Conservation (phyloP, 2,797 vertebrate genomes). For the Bryconaethiops microstoma region DNA sequence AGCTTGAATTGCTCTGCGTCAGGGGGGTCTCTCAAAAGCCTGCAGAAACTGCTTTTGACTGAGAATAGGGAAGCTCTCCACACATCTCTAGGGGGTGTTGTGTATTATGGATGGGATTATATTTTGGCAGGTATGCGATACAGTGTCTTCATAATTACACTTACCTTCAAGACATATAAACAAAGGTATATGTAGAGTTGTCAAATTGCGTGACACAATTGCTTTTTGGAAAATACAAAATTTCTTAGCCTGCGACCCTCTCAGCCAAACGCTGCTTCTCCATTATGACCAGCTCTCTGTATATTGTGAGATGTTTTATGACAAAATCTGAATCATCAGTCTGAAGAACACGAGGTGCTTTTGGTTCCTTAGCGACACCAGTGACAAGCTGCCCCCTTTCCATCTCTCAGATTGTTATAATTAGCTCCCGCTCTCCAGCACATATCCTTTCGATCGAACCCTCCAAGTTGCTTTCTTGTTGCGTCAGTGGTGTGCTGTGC, state of each 20-base stretch:
- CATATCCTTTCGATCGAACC: slow-evolving; percentile 56
- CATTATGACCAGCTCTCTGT: not conserved
- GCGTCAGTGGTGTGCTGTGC: slow-evolving; percentile 76
- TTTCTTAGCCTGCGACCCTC: not conserved
- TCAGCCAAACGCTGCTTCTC: not conserved
- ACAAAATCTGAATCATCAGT: slow-evolving; percentile 4
- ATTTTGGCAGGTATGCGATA: not conserved
- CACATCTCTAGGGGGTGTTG: slow-evolving; percentile 7
- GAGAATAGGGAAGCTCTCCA: not conserved
- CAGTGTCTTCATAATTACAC: slow-evolving; percentile 7
- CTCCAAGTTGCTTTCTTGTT: slow-evolving; percentile 79
- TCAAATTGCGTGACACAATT: slow-evolving; percentile 1
- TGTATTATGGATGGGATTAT: not conserved
- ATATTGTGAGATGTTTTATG: slow-evolving; percentile 9
- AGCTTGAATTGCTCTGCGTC: not conserved
- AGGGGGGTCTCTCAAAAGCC: slow-evolving; percentile 4
- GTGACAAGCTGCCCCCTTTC: slow-evolving; percentile 56
- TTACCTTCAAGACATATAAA: slow-evolving; percentile 4
- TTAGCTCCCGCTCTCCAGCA: slow-evolving; percentile 62
- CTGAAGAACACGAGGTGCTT: slow-evolving; percentile 10
- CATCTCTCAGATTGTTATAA: slow-evolving; percentile 69
- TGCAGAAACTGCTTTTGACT: slow-evolving; percentile 15
- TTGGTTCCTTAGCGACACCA: slow-evolving; percentile 29
- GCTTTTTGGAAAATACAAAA: not conserved
- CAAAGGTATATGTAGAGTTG: not conserved